Evolutionary conservation across 2,113 vertebrate species (phyloP), one percentile per base, ranked within the genome.

Genomic region (Oophaga pumilio): DNA sequence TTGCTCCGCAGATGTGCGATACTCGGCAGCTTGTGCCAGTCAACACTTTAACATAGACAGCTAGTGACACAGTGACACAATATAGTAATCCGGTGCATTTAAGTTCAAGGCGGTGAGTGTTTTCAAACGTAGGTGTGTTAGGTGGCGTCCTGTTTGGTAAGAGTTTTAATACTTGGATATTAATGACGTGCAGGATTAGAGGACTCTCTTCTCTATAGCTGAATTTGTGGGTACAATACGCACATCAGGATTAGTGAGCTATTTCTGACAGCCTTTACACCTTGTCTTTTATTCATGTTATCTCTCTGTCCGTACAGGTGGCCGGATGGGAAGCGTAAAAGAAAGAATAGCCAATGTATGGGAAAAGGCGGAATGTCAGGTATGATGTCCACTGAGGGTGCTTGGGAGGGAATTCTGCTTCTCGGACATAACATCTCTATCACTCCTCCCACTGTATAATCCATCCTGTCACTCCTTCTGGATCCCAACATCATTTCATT

Each of bases 281-380:
- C 62, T 69, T 20, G 20, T 14, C 12, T 15, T 26, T 53, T n/a
- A 69, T 53, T 83, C 81, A 68, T 53, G 62, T 33, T 57, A 24
- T 86, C 12, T 71, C 24, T 66, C n/a, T 90, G 53, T 89, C 90
- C 87, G 76, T 89, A 89, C 93, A 97, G 97, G 97, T 97, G 97
- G 95, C 97, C 96, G 96, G 96, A 98, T 99, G 97, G 97, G 91
- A 98, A 98, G 93, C 97, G 97, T 94, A 98, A 98, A 95, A 97
- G 97, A 94, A 98, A 98, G 96, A 98, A 97, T 95, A 98, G 98
- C 95, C 97, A 98, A 96, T 98, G 97, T 97, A 97, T 97, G 95
- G 94, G 98, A 96, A 99, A 98, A 96, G 97, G 93, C 95, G 95
- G 96, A 93, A 97, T 99, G 97, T 98, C 97, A 96, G 98, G 97